A percentile compares a stretch with the other conserved stretches of the same genome.
phyloP scores from a whole-genome alignment of 2,888 invertebrate genomes.

The Hirudinaria manillensis region DNA sequence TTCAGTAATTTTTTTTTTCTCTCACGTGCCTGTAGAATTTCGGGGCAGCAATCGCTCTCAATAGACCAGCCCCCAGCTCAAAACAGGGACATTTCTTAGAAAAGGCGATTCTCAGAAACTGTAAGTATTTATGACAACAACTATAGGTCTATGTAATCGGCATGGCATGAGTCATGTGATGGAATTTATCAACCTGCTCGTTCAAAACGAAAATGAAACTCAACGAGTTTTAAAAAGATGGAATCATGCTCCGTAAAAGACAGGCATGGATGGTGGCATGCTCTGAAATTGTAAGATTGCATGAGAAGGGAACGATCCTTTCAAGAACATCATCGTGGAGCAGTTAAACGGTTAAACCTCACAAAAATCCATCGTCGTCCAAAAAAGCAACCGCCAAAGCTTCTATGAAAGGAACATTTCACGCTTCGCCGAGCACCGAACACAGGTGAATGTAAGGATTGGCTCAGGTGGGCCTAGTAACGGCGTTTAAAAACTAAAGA shows the following conservation, averaged over 20 bases:
- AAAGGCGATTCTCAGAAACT: too few species aligned
- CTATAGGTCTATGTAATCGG: too few species aligned
- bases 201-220: too few species aligned
- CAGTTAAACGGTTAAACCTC: too few species aligned
- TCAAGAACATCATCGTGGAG: too few species aligned
- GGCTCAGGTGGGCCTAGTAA: slow-evolving; percentile 11
- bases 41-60: neutral
- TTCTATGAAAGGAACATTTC: slow-evolving; percentile 7
- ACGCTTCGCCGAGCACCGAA: neutral
- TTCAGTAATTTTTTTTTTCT: slow-evolving; percentile 1
- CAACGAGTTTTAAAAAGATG: too few species aligned
- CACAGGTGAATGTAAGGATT: slow-evolving; percentile 3
- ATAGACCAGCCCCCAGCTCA: neutral
- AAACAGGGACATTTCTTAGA: neutral
- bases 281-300: neutral
- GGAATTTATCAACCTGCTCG: too few species aligned
- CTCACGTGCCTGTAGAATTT: neutral
- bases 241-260: too few species aligned
- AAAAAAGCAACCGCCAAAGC: neutral
- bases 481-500: neutral
- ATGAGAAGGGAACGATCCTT: neutral
- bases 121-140: too few species aligned
- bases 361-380: neutral
- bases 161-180: too few species aligned
- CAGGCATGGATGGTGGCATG: too few species aligned